Evolutionary conservation across 2,797 vertebrate species (phyloP).

Genomic region (Thripadectes ignobilis): DNA sequence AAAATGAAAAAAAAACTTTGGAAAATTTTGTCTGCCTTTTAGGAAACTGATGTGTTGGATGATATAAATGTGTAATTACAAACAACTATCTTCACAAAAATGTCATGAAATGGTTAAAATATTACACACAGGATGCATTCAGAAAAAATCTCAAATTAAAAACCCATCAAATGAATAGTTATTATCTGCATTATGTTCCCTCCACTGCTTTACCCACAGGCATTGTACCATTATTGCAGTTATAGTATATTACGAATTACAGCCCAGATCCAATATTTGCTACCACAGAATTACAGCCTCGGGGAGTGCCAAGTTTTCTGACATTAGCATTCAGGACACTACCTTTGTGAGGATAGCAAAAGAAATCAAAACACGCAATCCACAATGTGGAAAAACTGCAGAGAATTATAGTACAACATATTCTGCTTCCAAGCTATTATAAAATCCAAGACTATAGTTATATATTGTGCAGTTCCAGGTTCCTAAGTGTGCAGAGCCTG

Average conservation of each 20-base stretch:
- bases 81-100: not conserved
- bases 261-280: not conserved
- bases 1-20: not conserved
- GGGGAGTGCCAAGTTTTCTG: not conserved
- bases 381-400: not conserved
- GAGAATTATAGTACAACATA: not conserved
- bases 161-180: not conserved
- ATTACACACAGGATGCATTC: not conserved
- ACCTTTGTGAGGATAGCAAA: not conserved
- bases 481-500: not conserved
- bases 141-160: not conserved
- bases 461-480: not conserved
- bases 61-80: not conserved
- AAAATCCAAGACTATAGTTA: not conserved
- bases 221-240: conserved; percentile 8
- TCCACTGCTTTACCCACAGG: conserved; percentile 20
- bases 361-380: not conserved
- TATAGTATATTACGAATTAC: conserved; percentile 39
- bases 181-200: conserved; percentile 31
- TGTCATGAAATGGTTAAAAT: not conserved
- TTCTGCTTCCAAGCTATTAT: not conserved
- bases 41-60: not conserved
- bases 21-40: not conserved
- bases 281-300: not conserved
- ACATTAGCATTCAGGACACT: not conserved